Evolutionary conservation across 2,113 vertebrate genomes (phyloP), one percentile per base, ranked within the genome.

Genomic region (Phrynocephalus versicolor): DNA sequence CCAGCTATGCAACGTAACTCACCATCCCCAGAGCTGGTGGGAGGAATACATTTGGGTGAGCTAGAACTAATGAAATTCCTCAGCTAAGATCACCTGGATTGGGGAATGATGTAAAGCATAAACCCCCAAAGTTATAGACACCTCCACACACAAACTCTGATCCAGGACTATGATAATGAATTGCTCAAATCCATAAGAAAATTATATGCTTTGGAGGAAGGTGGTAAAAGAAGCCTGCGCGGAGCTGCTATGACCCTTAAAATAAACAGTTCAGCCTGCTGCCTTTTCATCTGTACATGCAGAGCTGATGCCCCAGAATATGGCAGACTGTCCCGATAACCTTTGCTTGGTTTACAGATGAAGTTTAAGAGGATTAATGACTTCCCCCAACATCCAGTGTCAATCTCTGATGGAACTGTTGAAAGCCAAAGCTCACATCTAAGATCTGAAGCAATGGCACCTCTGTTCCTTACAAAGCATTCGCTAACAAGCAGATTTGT

Each of bases 331-430:
- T 33, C 45, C 67, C 1, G 18, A 82, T 2, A 41, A 64, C 0
- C n/a, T 55, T 78, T 71, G n/a, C 82, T 25, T 16, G 39, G 62
- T 77, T 86, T 25, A 39, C 35, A 77, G 37, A 89, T 14, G 30
- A 62, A 74, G 81, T 83, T 71, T 65, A 85, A 81, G 83, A 73
- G 83, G 88, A 21, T 85, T 85, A 78, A 58, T 37, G 10, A 33
- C 0, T 1, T 35, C 57, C 23, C n/a, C 64, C 6, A 19, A n/a
- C 13, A 15, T 55, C 23, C 35, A 21, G 58, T 14, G 14, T 30
- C 7, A 10, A 14, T 15, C 60, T n/a, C 70, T 30, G n/a, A n/a
- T n/a, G 25, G 33, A 82, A 21, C n/a, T 57, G n/a, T 55, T 5
- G 1, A n/a, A 55, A 70, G 2, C 27, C 60, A 82, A 73, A 67